Conservation (phyloP, 2,888 invertebrate species). For the Caradrina kadenii region DNA sequence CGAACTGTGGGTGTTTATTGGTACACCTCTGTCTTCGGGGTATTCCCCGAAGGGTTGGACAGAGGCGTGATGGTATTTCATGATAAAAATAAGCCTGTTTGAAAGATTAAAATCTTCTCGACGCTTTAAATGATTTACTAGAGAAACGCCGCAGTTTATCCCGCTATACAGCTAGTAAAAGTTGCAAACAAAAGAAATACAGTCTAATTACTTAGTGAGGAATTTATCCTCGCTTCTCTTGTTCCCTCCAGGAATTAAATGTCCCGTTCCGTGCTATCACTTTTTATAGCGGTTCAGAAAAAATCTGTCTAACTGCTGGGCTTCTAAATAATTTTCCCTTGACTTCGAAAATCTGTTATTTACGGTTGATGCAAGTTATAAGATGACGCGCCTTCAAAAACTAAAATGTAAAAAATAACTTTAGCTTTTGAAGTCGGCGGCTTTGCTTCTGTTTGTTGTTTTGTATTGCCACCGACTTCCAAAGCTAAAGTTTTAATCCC, state of each 20-base stretch:
- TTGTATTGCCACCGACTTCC: too few species aligned
- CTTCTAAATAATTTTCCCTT: constrained; percentile 61
- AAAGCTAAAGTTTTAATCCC: too few species aligned
- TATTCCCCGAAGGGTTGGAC: too few species aligned
- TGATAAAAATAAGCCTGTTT: too few species aligned
- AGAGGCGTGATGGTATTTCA: too few species aligned
- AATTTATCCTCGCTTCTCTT: constrained; percentile 20
- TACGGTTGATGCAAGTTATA: constrained; percentile 14
- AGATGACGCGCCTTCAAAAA: not conserved
- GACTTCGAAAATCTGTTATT: constrained; percentile 46
- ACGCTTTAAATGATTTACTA: not conserved
- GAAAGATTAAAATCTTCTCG: too few species aligned
- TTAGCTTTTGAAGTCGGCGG: too few species aligned
- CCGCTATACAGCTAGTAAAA: not conserved
- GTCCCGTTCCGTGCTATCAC: constrained; percentile 30
- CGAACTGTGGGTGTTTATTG: too few species aligned
- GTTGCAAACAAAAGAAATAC: constrained; percentile 4
- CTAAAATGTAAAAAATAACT: too few species aligned
- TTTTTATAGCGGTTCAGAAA: constrained; percentile 49
- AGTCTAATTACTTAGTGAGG: constrained; percentile 41
- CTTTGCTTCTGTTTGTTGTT: too few species aligned
- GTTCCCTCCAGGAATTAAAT: constrained; percentile 37
- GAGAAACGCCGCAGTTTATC: not conserved
- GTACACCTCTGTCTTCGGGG: too few species aligned
- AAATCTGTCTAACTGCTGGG: constrained; percentile 50